Evolutionary conservation across 2,113 vertebrate species (phyloP).

Genomic region (Eonycteris spelaea): DNA sequence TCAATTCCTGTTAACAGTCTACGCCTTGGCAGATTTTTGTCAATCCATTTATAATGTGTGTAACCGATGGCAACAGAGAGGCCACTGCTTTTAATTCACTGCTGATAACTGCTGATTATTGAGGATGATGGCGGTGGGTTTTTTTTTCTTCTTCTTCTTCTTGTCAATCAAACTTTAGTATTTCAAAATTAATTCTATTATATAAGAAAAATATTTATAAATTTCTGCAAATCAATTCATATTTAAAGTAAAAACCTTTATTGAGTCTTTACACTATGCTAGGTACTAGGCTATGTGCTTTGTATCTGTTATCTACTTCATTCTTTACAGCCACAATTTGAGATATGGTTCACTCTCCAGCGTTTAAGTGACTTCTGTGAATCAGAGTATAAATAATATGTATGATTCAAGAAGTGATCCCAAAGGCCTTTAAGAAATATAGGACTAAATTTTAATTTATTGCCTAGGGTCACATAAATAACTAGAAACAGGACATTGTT

Average conservation of each 20-base stretch:
- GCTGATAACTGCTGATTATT: conserved; percentile 57
- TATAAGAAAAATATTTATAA: conserved; percentile 3
- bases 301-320: neutral
- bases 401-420: neutral
- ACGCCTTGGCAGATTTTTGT: conserved; percentile 56
- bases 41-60: conserved; percentile 62
- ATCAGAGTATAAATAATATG: neutral
- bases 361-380: neutral
- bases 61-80: conserved; percentile 64
- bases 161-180: conserved; percentile 41
- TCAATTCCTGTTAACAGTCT: conserved; percentile 64
- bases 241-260: neutral
- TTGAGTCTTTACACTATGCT: neutral
- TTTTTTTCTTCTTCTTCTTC: neutral
- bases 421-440: neutral
- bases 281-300: neutral
- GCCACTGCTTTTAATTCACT: conserved; percentile 43
- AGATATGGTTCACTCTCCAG: neutral
- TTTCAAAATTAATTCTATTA: conserved; percentile 35
- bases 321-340: neutral
- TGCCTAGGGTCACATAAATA: neutral
- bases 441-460: neutral
- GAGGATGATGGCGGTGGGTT: neutral
- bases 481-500: neutral
- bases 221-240: neutral